These are phyloP conservation scores for Botia kubotai DNA, from an alignment of 2,797 vertebrate species.

Conservation along the genomic window DNA sequence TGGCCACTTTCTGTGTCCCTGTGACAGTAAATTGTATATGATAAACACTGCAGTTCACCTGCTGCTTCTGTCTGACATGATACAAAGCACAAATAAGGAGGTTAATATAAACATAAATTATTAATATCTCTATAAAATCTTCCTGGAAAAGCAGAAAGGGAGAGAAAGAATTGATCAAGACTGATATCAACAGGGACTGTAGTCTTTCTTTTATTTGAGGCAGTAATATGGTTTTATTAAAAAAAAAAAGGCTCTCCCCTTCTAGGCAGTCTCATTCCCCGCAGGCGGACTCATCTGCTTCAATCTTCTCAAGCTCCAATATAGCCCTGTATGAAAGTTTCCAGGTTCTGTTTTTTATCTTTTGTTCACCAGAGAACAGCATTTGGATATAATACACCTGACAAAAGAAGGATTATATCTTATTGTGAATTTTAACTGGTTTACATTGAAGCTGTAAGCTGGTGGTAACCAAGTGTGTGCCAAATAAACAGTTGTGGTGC, in stretches of 20 bases:
- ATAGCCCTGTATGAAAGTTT: background rate
- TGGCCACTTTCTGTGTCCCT: background rate
- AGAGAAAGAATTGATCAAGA: constrained; percentile 20
- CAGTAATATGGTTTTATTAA: constrained; percentile 50
- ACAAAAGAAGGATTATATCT: background rate
- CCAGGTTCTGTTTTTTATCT: background rate
- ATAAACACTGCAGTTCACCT: constrained; percentile 76
- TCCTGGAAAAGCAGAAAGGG: constrained; percentile 33
- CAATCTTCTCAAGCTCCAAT: constrained; percentile 17
- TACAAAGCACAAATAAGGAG: constrained; percentile 65
- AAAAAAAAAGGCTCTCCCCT: constrained; percentile 27
- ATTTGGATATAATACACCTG: background rate
- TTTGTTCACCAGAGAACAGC: background rate
- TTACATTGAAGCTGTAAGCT: background rate
- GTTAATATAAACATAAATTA: constrained; percentile 78
- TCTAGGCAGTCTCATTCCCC: constrained; percentile 34
- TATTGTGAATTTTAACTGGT: background rate
- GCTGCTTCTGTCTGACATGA: constrained; percentile 41
- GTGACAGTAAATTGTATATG: constrained; percentile 56
- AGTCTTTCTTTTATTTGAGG: constrained; percentile 10
- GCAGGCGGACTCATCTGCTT: constrained; percentile 5
- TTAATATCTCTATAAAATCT: constrained; percentile 65
- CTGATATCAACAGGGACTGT: constrained; percentile 33
- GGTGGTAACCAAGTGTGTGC: too few species aligned
- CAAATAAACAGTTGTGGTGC: too few species aligned